Percentiles rank a stretch among this genome's conserved stretches.
Conservation (phyloP, 2,888 invertebrate species). For the Anorthoa munda region DNA sequence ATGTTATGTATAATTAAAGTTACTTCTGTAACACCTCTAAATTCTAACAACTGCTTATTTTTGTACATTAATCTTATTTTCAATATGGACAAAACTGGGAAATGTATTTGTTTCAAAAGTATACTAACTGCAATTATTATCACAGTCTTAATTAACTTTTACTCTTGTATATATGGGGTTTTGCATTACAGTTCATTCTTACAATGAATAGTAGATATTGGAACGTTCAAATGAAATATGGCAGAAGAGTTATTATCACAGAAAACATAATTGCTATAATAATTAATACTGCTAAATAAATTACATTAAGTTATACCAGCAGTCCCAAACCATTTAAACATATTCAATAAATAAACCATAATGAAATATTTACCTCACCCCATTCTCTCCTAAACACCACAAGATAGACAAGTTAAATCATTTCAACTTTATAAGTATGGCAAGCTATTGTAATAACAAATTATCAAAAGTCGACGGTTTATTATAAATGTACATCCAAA, state of each 20-base stretch:
- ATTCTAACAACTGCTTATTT: conserved; percentile 54
- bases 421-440: conserved; percentile 48
- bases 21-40: conserved; percentile 38
- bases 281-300: conserved; percentile 75
- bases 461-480: conserved; percentile 28
- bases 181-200: conserved; percentile 41
- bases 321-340: conserved; percentile 61
- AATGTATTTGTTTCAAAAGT: conserved; percentile 26
- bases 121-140: conserved; percentile 36
- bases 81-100: conserved; percentile 32
- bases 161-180: conserved; percentile 47
- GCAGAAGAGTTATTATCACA: conserved; percentile 82
- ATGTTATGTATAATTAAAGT: conserved; percentile 32
- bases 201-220: conserved; percentile 30
- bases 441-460: conserved; percentile 48
- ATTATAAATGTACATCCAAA: conserved; percentile 19
- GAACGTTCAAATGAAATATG: conserved; percentile 67
- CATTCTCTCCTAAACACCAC: conserved; percentile 37
- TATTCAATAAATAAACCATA: conserved; percentile 51
- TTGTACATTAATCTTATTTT: conserved; percentile 57
- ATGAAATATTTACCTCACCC: conserved; percentile 32
- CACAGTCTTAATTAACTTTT: conserved; percentile 25
- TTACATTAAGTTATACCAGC: conserved; percentile 65
- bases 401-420: conserved; percentile 57
- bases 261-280: conserved; percentile 68